Base-by-base conservation (phyloP, 2,113 vertebrate genomes). In the Phaethon lepturus region DNA sequence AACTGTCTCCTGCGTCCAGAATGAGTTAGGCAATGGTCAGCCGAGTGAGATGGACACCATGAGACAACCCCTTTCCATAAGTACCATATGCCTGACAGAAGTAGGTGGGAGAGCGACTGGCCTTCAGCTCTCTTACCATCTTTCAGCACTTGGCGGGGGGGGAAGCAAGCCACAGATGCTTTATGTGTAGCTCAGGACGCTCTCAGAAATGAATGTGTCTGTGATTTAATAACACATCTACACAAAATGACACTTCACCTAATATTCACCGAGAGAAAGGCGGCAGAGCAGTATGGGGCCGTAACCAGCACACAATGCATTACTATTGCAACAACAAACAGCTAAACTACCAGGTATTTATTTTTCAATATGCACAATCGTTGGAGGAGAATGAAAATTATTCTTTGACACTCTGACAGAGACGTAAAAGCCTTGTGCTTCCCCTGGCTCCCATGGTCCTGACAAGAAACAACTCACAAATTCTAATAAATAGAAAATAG, bases 401-500 rank as follows among this genome's bases (percentile, higher is more conserved):
- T 93, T 96, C 88, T 89, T 60, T 88, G 82, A 80, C 64, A 53
- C 38, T 58, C 58, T 66, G 31, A 72, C n/a, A 7, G 55, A 94
- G 47, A 29, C 1, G 0, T n/a, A 84, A 95, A 95, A 93, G 52
- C 31, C 33, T 77, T 40, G 86, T 52, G 77, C 67, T 64, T 94
- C 66, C 60, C 62, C 47, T 85, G 38, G 78, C 63, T 95, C 82
- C 64, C 53, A 24, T 50, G 47, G 71, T 95, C 68, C 63, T 94
- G 92, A 88, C 82, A 90, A 95, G 88, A 95, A 96, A 77, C 88
- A 86, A 38, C 80, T 71, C 94, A 94, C 93, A 88, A 88, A 93
- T 97, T 96, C 77, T 96, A 96, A 97, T 96, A 94, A 89, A 71
- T 38, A 74, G 72, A 96, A 96, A 98, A 95, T 55, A 96, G 97